These are phyloP conservation scores for Pogonocichla stellata DNA, from an alignment of 2,113 vertebrate genomes.

Conservation along the genomic window DNA sequence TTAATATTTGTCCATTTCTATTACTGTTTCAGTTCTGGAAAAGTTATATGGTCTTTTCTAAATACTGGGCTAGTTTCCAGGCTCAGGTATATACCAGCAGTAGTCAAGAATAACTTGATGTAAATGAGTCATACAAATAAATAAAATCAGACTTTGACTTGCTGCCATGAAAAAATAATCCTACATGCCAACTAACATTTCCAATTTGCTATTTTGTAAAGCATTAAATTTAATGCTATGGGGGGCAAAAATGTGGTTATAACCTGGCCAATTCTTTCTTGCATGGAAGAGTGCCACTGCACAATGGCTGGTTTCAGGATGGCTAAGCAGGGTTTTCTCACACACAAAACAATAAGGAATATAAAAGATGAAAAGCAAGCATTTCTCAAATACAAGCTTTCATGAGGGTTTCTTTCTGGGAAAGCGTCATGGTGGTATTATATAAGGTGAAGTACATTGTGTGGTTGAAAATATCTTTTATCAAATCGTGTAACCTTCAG, in stretches of 20 bases:
- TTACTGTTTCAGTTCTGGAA: neutral
- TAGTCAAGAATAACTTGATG: neutral
- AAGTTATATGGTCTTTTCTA: neutral
- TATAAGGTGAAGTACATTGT: neutral
- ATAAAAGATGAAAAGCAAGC: neutral
- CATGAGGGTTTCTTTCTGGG: neutral
- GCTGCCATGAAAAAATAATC: neutral
- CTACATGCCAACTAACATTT: neutral
- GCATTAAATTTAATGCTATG: neutral
- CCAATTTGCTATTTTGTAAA: neutral
- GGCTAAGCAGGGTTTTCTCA: neutral
- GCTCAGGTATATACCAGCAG: neutral
- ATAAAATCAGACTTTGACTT: neutral
- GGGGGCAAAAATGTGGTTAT: neutral
- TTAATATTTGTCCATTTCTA: neutral
- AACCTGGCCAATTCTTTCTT: neutral
- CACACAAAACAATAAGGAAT: neutral
- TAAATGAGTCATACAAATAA: neutral
- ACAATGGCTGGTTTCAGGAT: neutral
- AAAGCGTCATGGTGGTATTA: neutral
- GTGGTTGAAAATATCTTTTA: neutral
- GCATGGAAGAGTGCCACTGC: neutral
- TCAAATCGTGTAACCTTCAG: neutral
- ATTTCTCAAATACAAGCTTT: constrained; percentile 8
- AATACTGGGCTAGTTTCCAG: neutral